Percentiles rank a stretch among this genome's conserved stretches.
phyloP scores from a whole-genome alignment of 35 echinoderm and acorn worm genomes.

The Stichopus chloronotus region DNA sequence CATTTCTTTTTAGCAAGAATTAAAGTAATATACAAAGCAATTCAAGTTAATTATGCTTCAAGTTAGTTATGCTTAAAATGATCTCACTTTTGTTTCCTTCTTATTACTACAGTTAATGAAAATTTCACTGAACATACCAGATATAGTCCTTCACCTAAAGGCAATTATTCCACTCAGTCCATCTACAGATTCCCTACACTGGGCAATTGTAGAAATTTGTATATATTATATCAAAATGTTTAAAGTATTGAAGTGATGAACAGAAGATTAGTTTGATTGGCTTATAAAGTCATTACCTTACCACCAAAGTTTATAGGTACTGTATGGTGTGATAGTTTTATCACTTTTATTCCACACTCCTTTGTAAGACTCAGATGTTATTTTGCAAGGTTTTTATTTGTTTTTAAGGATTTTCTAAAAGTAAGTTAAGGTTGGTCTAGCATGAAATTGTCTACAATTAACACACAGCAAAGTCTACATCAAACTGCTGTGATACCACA shows the following conservation, averaged over 20 bases:
- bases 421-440: neutral
- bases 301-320: too few species aligned
- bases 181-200: neutral
- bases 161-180: neutral
- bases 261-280: neutral
- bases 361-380: neutral
- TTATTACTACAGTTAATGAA: too few species aligned
- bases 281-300: too few species aligned
- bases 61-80: too few species aligned
- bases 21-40: too few species aligned
- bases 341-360: too few species aligned
- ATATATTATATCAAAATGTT: neutral
- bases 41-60: too few species aligned
- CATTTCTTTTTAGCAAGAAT: too few species aligned
- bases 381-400: neutral
- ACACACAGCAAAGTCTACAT: neutral
- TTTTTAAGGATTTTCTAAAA: neutral
- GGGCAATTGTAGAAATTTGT: slow-evolving; percentile 4
- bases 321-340: too few species aligned
- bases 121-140: neutral
- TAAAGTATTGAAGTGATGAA: slow-evolving; percentile 5
- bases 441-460: slow-evolving; percentile 12
- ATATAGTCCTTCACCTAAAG: neutral
- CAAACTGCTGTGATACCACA: neutral
- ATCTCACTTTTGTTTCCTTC: too few species aligned